Evolutionary conservation across 2,888 invertebrate species (phyloP).

Genomic region (Oxystoma pomonae): DNA sequence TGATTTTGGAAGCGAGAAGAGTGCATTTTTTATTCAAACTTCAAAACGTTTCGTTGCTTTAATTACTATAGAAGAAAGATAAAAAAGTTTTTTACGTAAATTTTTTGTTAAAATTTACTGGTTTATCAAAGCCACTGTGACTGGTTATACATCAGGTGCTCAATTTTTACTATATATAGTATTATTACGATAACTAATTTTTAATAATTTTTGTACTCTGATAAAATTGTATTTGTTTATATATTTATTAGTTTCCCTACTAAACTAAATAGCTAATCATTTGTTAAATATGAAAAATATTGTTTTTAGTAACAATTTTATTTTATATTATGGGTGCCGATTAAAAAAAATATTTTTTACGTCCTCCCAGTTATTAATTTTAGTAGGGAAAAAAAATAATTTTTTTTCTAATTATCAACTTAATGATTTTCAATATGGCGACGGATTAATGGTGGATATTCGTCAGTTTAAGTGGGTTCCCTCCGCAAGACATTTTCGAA

Average conservation of each 20-base stretch:
- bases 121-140: conserved; percentile 26
- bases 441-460: conserved; percentile 26
- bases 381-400: not conserved
- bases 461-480: conserved; percentile 45
- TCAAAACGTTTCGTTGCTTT: no score
- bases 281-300: no score
- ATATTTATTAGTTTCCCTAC: no score
- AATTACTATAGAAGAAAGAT: no score
- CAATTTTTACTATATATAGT: conserved; percentile 42
- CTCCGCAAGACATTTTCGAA: conserved; percentile 33
- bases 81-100: conserved; percentile 19
- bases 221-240: no score
- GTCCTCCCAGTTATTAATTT: no score
- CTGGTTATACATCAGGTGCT: conserved; percentile 43
- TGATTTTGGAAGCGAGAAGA: no score
- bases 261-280: no score
- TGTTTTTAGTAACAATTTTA: no score
- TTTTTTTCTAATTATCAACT: not conserved
- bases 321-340: no score
- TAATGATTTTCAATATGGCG: not conserved
- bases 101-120: conserved; percentile 20
- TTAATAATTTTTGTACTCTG: not conserved
- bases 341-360: no score
- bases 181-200: conserved; percentile 30
- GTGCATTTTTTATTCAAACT: no score